Percentiles rank a stretch among this genome's conserved stretches.
Conservation (phyloP, 1,140 invertebrate species). For the Aphis gossypii region DNA sequence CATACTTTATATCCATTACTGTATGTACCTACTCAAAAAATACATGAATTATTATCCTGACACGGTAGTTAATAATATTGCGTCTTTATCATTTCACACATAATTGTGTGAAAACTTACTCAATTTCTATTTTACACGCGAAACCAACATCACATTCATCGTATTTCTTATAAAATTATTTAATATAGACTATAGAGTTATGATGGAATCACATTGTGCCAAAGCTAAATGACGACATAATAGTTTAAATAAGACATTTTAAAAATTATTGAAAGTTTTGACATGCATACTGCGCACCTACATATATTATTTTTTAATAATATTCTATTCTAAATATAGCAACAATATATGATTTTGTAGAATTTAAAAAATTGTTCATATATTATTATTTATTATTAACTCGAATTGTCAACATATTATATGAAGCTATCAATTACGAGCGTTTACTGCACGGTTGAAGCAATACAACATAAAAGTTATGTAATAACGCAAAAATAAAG, state of each 20-base stretch:
- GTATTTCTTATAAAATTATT: background rate
- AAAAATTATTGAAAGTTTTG: background rate
- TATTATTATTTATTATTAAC: background rate
- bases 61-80: background rate
- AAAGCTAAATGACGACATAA: background rate
- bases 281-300: too few species aligned
- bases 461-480: background rate
- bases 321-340: background rate
- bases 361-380: background rate
- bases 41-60: background rate
- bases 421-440: background rate
- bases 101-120: background rate
- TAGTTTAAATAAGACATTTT: background rate
- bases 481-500: too few species aligned
- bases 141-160: background rate
- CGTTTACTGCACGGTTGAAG: background rate
- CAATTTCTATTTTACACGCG: background rate
- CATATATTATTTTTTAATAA: background rate
- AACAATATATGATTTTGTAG: background rate
- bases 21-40: background rate
- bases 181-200: background rate
- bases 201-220: background rate
- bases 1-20: background rate
- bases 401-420: background rate
- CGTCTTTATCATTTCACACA: background rate